Conservation (phyloP, 2,888 invertebrate species). For the Parnassius apollo region DNA sequence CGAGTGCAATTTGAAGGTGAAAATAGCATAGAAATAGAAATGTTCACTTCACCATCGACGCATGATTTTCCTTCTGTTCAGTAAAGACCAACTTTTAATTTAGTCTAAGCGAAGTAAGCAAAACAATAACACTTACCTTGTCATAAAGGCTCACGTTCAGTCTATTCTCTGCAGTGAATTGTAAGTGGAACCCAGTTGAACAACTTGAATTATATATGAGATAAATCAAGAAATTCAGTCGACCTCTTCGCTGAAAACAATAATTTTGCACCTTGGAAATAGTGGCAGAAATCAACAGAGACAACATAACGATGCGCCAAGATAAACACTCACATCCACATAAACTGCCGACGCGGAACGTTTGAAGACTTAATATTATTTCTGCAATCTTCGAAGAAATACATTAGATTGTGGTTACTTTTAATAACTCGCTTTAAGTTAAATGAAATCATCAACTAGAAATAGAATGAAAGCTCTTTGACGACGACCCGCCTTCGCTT, state of each 20-base stretch:
- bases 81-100: conserved; percentile 5
- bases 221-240: background rate
- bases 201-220: background rate
- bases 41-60: background rate
- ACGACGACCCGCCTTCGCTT: background rate
- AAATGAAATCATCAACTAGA: background rate
- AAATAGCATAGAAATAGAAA: conserved; percentile 4
- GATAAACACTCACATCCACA: conserved; percentile 1
- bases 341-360: background rate
- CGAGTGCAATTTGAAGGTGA: background rate
- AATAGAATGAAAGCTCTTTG: background rate
- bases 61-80: conserved; percentile 5
- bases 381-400: background rate
- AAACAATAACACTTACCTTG: conserved; percentile 7
- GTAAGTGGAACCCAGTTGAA: conserved; percentile 1
- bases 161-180: conserved; percentile 1
- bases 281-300: conserved; percentile 3
- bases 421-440: background rate
- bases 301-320: conserved; percentile 7
- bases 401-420: background rate
- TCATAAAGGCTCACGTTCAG: conserved; percentile 1
- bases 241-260: conserved; percentile 1
- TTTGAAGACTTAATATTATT: conserved; percentile 6
- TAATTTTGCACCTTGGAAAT: background rate
- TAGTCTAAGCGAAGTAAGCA: conserved; percentile 1